Percentiles rank a stretch among this genome's conserved stretches.
Evolutionary conservation across 2,797 vertebrate species (phyloP).

Genomic region (Semotilus atromaculatus): DNA sequence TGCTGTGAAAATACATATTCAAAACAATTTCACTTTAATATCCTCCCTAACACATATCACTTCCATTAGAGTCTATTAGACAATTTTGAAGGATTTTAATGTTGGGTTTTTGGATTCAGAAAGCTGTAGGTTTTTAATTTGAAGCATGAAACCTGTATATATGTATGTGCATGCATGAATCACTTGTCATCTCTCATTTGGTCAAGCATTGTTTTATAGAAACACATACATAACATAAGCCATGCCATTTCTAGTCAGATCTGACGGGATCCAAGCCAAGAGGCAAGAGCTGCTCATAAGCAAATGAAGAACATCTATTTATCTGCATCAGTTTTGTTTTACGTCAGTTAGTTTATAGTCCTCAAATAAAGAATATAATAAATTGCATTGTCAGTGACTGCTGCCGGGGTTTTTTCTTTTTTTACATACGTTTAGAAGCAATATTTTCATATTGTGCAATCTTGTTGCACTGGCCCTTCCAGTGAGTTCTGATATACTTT

Average conservation of each 20-base stretch:
- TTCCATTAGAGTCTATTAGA: not conserved
- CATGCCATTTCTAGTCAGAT: not conserved
- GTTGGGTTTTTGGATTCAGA: not conserved
- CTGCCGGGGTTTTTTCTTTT: not conserved
- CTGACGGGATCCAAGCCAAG: not conserved
- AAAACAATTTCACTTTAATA: not conserved
- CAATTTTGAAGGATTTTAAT: not conserved
- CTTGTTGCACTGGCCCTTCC: conserved; percentile 21
- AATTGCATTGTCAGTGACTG: not conserved
- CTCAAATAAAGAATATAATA: not conserved
- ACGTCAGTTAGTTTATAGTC: not conserved
- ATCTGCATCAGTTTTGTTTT: not conserved
- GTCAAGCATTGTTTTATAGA: not conserved
- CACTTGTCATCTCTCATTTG: conserved; percentile 21
- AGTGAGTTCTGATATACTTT: conserved; percentile 44
- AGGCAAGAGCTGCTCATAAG: not conserved
- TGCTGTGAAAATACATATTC: not conserved
- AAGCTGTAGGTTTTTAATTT: too few relatives aligned
- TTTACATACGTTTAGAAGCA: conserved; percentile 39
- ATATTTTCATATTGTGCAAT: conserved; percentile 11
- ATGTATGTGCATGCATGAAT: not conserved
- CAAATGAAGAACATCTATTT: not conserved
- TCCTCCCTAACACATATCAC: not conserved
- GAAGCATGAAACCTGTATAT: not conserved
- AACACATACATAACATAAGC: conserved; percentile 3